Base-by-base conservation (phyloP, 53 echinoderm and acorn worm species). In the Paracentrotus lividus region DNA sequence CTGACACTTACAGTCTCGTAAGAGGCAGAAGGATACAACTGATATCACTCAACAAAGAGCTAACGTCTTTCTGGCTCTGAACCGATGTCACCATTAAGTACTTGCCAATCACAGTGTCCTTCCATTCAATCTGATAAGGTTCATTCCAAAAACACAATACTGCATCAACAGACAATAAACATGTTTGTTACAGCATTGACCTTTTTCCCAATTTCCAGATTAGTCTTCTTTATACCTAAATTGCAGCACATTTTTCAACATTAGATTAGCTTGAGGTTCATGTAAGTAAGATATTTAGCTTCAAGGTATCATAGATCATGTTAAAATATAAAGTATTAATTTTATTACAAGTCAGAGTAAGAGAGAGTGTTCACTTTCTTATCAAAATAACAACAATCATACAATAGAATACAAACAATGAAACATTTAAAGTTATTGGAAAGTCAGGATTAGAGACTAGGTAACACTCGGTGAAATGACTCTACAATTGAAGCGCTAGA, bases 401-500 rank as follows among this genome's bases (percentile, higher is more conserved):
- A 72, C 16, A 72, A 40, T 20, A 40, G 57, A 57, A 57, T 57
- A 20, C 16, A 20, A 20, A 57, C 3, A 57, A 57, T 20, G 2
- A 5, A 40, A 16, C 3, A 72, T 15, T 40, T 40, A 38, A 18
- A 40, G 5, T 15, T 72, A 36, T 36, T 38, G 40, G 18, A 45
- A 44, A n/a, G 55, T 36, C 65, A 36, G 89, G 60, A 23, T n/a
- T 12, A 24, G 45, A 89, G 89, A 58, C 89, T 89, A 89, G 64
- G 43, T 58, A 56, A 24, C 59, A 89, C 64, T 89, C 20, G 42
- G 89, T 89, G 89, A 64, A 89, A 89, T 61, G 89, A 89, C 60
- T 59, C 44, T 89, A 65, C 89, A 89, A 89, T 65, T 89, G 89
- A 89, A 89, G 89, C 89, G 89, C 60, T 89, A 65, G 89, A 64